phyloP scores from a whole-genome alignment of 2,113 vertebrate genomes.

The Andinoacara biseriatus region DNA sequence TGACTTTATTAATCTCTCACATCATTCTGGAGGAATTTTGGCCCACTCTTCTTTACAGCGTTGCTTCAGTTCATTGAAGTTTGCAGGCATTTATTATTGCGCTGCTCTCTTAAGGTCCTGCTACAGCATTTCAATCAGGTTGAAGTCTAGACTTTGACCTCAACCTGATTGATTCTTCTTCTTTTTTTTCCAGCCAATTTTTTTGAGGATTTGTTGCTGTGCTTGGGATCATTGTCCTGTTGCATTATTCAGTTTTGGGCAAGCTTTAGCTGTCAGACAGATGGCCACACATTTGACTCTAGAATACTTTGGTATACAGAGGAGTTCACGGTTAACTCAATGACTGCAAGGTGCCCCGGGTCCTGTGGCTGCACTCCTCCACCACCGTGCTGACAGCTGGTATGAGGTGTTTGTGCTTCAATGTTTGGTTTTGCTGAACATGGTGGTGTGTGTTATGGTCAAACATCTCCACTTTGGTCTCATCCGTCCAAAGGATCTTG shows the following conservation, averaged over 20 bases:
- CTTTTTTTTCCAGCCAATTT: background rate
- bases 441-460: background rate
- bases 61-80: background rate
- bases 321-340: background rate
- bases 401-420: background rate
- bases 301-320: background rate
- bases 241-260: background rate
- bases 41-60: background rate
- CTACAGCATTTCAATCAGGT: rapidly evolving
- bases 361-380: background rate
- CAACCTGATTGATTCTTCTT: too few relatives aligned
- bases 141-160: background rate
- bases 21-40: too few relatives aligned
- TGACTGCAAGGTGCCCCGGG: background rate
- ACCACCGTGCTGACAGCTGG: background rate
- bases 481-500: background rate
- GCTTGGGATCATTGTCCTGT: background rate
- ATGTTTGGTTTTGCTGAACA: too few relatives aligned
- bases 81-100: background rate
- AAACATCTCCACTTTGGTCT: background rate
- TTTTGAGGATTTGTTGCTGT: background rate
- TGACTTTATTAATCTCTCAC: background rate
- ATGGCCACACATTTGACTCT: background rate
- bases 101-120: background rate
- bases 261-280: background rate